phyloP scores from a whole-genome alignment of 2,888 invertebrate species.

The Hirtodrosophila trivittata region DNA sequence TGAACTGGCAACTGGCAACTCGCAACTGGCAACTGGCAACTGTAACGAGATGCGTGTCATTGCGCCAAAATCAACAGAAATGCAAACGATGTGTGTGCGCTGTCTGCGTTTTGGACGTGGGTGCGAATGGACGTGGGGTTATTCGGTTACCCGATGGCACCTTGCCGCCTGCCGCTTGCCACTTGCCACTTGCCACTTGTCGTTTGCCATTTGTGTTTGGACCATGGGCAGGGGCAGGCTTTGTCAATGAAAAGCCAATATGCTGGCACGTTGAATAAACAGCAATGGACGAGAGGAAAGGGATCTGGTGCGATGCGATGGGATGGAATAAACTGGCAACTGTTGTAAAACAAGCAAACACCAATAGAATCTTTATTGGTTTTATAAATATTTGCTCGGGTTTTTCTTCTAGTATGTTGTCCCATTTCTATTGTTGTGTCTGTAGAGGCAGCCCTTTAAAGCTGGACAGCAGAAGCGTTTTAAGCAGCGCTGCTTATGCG shows the following conservation, averaged over 20 bases:
- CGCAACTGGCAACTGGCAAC: conserved; percentile 33
- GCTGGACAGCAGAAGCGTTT: conserved; percentile 3
- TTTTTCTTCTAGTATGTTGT: conserved; percentile 5
- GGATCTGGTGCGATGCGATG: not conserved
- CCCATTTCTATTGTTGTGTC: conserved; percentile 1
- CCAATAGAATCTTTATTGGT: conserved; percentile 75
- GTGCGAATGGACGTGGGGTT: conserved; percentile 8
- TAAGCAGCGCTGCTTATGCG: conserved; percentile 47
- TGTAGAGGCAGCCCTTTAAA: conserved; percentile 33
- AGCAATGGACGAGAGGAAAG: not conserved
- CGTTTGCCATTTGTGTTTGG: not conserved
- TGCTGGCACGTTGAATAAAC: conserved; percentile 22
- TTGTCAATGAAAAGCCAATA: conserved; percentile 66
- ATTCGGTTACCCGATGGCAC: conserved; percentile 14
- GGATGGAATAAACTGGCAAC: not conserved
- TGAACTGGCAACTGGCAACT: not conserved
- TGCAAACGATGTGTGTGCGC: conserved; percentile 71
- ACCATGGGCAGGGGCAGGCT: conserved; percentile 20
- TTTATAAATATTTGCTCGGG: conserved; percentile 65
- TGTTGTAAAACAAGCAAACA: conserved; percentile 62
- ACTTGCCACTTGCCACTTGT: conserved; percentile 15
- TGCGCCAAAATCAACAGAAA: conserved; percentile 74
- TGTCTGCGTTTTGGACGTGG: conserved; percentile 26
- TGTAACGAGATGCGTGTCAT: conserved; percentile 75
- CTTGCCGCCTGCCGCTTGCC: conserved; percentile 20